Evolutionary conservation across 1,140 invertebrate species (phyloP), one percentile per base, ranked within the genome.

Genomic region (Atopsyche davidsoni): DNA sequence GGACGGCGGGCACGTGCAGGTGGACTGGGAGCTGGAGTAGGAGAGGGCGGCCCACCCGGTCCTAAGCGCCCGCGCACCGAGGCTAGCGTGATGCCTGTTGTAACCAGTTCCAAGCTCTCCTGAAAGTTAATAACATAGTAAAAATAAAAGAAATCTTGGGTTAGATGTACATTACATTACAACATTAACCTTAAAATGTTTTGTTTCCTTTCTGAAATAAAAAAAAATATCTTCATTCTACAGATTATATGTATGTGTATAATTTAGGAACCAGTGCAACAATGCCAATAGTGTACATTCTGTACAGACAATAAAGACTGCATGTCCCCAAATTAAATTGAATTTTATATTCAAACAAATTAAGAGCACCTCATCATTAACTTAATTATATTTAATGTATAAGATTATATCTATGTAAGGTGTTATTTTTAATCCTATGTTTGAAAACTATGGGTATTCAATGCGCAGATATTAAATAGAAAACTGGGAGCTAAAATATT

Each of bases 81-180:
- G 4, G 70, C 69, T 38, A 72, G 53, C 19, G 70, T 67, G 44
- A 74, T 69, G 18, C 72, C 70, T 25, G 61, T 52, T 42, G 67
- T 68, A 40, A 67, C 65, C 10, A 74, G 57, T 59, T 72, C 72
- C 48, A 69, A 66, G 55, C 71, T 65, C 53, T 64, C 69, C 72
- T 74, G 40, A 22, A 69, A 67, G 28, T 42, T 7, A 19, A 16
- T 32, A 39, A 32, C 40, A 44, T n/a, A 13, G 3, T 39, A 16
- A 39, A 11, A 36, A 36, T 36, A 21, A 39, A 6, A 28, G n/a
- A 28, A 28, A 28, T 28, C 6, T 28, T 4, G 24, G 6, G 24
- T 7, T 7, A 13, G 34, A 22, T 47, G 11, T 22, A 28, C 13
- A 44, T 31, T 17, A 34, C 13, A n/a, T 10, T 19, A 49, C 16